Evolutionary conservation across 2,888 invertebrate genomes (phyloP), one percentile per base, ranked within the genome.

Genomic region (Dynastes hyllus): DNA sequence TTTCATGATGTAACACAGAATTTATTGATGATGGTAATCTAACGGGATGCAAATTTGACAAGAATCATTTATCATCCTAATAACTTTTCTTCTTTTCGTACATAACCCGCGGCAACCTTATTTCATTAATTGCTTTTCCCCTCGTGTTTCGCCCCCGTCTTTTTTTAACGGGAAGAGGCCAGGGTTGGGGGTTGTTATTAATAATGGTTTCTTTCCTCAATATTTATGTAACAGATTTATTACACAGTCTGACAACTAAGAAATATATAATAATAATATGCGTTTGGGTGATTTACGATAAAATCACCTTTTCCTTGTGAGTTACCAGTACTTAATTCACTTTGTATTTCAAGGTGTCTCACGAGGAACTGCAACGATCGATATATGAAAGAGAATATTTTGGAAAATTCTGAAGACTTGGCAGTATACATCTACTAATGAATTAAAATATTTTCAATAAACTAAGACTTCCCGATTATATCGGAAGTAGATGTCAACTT

Each of bases 21-120:
- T 79, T 80, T 80, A 80, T 80, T 80, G 79, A 80, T 80, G 80
- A 80, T 80, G 78, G 79, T 73, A 80, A 80, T 79, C 77, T 80
- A 79, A 76, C 79, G 65, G 77, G 79, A 80, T 77, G 80, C 79
- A 80, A 81, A 81, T 81, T 81, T 81, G 79, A 79, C 81, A 79
- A 65, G 69, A 55, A 65, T 63, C 66, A 81, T 79, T 81, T 79
- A 78, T 79, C 79, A 81, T 75, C 70, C 78, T 79, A 79, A 81
- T 79, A 78, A 77, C 77, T 79, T 79, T 78, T 66, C 69, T 67
- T 79, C 76, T 67, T 79, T 79, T 76, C 61, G 61, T 73, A 40
- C 40, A 40, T 27, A 66, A 51, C 77, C 67, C 58, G 77, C 55
- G 55, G 55, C 77, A 77, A 58, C 66, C 77, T 77, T 77, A 77